These are phyloP conservation scores for Anthonomus grandis DNA, from an alignment of 1,140 invertebrate genomes.

Conservation along the genomic window DNA sequence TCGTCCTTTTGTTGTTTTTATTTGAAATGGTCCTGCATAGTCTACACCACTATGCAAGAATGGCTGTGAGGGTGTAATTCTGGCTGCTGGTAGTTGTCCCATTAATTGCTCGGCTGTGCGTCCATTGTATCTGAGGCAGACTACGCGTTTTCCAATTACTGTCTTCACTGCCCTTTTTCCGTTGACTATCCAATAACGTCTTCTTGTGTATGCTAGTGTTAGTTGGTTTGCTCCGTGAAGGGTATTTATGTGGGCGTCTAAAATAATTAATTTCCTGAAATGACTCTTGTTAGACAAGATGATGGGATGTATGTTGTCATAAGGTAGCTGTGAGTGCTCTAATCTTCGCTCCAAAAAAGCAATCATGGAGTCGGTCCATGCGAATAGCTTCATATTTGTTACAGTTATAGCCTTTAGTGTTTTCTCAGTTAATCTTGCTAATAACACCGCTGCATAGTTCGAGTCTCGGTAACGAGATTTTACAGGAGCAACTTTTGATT, in stretches of 20 bases:
- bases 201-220: not conserved
- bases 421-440: constrained; percentile 20
- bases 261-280: constrained; percentile 30
- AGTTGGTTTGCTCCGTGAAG: constrained; percentile 19
- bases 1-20: constrained; percentile 4
- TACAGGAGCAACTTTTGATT: constrained; percentile 35
- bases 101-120: constrained; percentile 30
- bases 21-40: constrained; percentile 24
- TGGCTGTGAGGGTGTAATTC: constrained; percentile 26
- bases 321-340: constrained; percentile 29
- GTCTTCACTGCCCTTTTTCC: constrained; percentile 29
- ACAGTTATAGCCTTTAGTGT: not conserved
- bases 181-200: constrained; percentile 29
- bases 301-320: constrained; percentile 37
- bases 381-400: constrained; percentile 24
- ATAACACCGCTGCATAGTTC: constrained; percentile 29
- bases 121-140: constrained; percentile 19
- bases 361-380: constrained; percentile 48
- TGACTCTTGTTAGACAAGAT: constrained; percentile 29
- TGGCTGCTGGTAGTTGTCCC: constrained; percentile 41
- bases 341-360: constrained; percentile 49
- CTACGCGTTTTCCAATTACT: constrained; percentile 25
- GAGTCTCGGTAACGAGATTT: constrained; percentile 35
- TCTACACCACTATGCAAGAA: constrained; percentile 34
- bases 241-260: constrained; percentile 19